A percentile compares a stretch with the other conserved stretches of the same genome.
phyloP scores from a whole-genome alignment of 2,888 invertebrate genomes.

The Diadromus collaris region DNA sequence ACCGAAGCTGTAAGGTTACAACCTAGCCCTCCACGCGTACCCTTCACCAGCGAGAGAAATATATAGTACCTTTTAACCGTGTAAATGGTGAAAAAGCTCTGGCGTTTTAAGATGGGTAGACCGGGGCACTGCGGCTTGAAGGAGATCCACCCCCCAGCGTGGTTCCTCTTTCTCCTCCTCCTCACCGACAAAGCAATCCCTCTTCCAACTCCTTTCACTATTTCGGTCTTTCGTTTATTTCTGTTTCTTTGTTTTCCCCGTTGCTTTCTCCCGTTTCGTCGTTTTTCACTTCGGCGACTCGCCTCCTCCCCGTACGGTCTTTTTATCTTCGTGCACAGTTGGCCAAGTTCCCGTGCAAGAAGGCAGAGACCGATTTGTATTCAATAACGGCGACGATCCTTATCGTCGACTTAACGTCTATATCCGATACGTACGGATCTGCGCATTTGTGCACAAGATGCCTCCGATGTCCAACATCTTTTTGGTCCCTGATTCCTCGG shows the following conservation, averaged over 20 bases:
- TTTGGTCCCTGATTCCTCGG: background rate
- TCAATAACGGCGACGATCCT: conserved; percentile 46
- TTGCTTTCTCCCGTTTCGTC: conserved; percentile 29
- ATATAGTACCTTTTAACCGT: conserved; percentile 76
- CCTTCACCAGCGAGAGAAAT: conserved; percentile 43
- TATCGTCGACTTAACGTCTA: conserved; percentile 41
- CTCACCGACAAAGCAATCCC: conserved; percentile 52
- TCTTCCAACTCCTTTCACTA: conserved; percentile 33
- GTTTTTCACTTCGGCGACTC: conserved; percentile 30
- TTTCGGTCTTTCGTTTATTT: conserved; percentile 37
- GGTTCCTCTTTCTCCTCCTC: conserved; percentile 34
- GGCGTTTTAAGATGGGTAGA: conserved; percentile 52
- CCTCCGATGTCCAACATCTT: background rate
- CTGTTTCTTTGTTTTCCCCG: conserved; percentile 36
- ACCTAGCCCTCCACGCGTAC: conserved; percentile 33
- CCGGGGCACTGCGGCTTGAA: conserved; percentile 59
- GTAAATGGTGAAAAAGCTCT: conserved; percentile 70
- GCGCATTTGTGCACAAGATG: background rate
- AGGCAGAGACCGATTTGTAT: conserved; percentile 41
- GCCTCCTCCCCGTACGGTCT: background rate
- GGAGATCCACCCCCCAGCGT: conserved; percentile 49
- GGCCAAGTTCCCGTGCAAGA: conserved; percentile 52
- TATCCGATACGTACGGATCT: conserved; percentile 8
- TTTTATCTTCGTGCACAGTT: conserved; percentile 54
- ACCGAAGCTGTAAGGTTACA: conserved; percentile 37